A percentile compares a stretch with the other conserved stretches of the same genome.
Conservation (phyloP, 2,888 invertebrate species). For the Branchipolynoe longqiensis region DNA sequence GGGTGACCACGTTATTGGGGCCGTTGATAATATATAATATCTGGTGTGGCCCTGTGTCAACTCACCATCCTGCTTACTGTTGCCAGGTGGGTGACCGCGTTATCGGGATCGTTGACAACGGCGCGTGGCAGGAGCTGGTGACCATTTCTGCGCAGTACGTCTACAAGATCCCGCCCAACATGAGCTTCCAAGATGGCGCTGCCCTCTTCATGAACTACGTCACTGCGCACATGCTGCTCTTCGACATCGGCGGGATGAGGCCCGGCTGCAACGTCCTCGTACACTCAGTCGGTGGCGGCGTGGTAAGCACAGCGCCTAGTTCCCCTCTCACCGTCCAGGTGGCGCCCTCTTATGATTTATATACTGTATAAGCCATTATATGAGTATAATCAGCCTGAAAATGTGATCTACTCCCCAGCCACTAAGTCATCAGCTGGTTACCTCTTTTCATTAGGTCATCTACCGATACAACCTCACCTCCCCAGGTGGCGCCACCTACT, state of each 20-base stretch:
- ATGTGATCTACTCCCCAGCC: too few relatives aligned
- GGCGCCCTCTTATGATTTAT: too few relatives aligned
- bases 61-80: too few relatives aligned
- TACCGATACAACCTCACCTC: too few relatives aligned
- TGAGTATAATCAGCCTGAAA: too few relatives aligned
- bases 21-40: constrained; percentile 92
- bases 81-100: constrained; percentile 84
- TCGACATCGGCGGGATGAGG: constrained; percentile 90
- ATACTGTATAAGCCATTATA: too few relatives aligned
- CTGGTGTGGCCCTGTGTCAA: too few relatives aligned
- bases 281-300: constrained; percentile 93
- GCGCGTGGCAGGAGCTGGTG: constrained; percentile 93
- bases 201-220: constrained; percentile 93
- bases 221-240: constrained; percentile 91
- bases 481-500: too few relatives aligned
- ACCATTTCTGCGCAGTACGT: constrained; percentile 91
- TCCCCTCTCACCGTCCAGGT: too few relatives aligned
- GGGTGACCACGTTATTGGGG: constrained; percentile 87
- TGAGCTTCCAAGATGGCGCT: constrained; percentile 89
- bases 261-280: constrained; percentile 91
- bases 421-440: too few relatives aligned
- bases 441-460: too few relatives aligned
- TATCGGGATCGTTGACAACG: constrained; percentile 91
- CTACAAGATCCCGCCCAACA: constrained; percentile 88
- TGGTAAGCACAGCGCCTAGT: constrained; percentile 87